Evolutionary conservation across 30 jellyfish, hydroid and myxozoan species (phyloP).

Genomic region (Turritopsis rubra): DNA sequence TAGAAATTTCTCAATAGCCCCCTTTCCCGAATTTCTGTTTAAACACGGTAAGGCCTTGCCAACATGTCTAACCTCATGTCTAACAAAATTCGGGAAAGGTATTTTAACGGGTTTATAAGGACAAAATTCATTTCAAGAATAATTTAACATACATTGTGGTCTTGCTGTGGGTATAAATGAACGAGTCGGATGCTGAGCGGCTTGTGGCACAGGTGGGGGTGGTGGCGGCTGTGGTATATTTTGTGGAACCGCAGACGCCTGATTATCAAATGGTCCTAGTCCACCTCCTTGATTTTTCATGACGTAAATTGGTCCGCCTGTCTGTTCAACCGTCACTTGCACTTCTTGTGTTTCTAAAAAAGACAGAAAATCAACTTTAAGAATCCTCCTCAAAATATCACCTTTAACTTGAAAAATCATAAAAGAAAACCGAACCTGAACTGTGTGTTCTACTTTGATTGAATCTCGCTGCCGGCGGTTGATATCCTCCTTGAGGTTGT

Average conservation of each 20-base stretch:
- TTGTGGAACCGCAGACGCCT: background rate
- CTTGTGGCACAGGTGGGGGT: conserved; percentile 8
- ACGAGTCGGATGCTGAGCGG: background rate
- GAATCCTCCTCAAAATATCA: background rate
- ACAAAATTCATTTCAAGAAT: no score
- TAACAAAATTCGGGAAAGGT: no score
- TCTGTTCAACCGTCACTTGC: conserved; percentile 1
- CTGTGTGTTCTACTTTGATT: background rate
- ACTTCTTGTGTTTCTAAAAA: conserved; percentile 24
- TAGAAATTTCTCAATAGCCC: no score
- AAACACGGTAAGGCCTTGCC: no score
- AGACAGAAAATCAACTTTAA: background rate
- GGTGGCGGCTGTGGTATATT: conserved; percentile 12
- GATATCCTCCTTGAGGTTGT: background rate
- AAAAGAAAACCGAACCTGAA: background rate
- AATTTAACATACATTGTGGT: background rate
- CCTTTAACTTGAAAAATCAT: background rate
- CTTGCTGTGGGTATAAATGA: background rate
- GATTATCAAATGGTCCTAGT: conserved; percentile 2
- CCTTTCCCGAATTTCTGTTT: no score
- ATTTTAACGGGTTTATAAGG: no score
- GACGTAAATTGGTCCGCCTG: conserved; percentile 1
- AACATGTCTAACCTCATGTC: no score
- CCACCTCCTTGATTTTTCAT: conserved; percentile 9
- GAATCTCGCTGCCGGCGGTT: background rate